Conservation (phyloP, 2,888 invertebrate genomes). For the Pseudeuparius sepicola region DNA sequence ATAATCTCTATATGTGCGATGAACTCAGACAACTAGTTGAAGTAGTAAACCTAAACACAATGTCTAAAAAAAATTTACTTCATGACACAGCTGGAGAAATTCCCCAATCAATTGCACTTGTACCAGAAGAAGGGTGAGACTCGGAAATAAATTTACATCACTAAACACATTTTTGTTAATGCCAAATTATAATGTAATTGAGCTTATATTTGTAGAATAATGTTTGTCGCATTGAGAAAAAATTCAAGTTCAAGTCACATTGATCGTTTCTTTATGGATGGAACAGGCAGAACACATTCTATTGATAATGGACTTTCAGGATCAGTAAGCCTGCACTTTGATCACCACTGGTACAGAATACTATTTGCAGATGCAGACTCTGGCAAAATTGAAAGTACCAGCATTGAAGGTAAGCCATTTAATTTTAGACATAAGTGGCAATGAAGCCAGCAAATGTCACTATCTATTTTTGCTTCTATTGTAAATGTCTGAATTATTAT, state of each 20-base stretch:
- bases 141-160: slow-evolving; percentile 1
- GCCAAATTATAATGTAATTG: neutral
- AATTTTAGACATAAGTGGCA: too few relatives aligned
- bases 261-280: slow-evolving; percentile 59
- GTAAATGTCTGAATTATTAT: too few relatives aligned
- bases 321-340: slow-evolving; percentile 48
- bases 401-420: slow-evolving; percentile 45
- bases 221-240: slow-evolving; percentile 50
- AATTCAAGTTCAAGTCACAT: slow-evolving; percentile 41
- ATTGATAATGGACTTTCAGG: slow-evolving; percentile 40
- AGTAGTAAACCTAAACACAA: slow-evolving; percentile 49
- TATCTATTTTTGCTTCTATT: too few relatives aligned
- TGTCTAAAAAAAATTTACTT: slow-evolving; percentile 49
- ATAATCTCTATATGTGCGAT: slow-evolving; percentile 67
- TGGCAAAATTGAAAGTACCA: slow-evolving; percentile 54
- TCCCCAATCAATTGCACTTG: slow-evolving; percentile 59
- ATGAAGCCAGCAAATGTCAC: too few relatives aligned
- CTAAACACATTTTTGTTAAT: neutral
- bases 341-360: slow-evolving; percentile 46
- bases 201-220: slow-evolving; percentile 41
- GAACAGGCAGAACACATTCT: slow-evolving; percentile 42
- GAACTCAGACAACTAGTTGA: slow-evolving; percentile 52
- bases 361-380: slow-evolving; percentile 59
- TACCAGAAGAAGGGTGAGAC: slow-evolving; percentile 55
- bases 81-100: slow-evolving; percentile 47